phyloP scores from a whole-genome alignment of 2,113 vertebrate genomes.

The Trogon melanurus region DNA sequence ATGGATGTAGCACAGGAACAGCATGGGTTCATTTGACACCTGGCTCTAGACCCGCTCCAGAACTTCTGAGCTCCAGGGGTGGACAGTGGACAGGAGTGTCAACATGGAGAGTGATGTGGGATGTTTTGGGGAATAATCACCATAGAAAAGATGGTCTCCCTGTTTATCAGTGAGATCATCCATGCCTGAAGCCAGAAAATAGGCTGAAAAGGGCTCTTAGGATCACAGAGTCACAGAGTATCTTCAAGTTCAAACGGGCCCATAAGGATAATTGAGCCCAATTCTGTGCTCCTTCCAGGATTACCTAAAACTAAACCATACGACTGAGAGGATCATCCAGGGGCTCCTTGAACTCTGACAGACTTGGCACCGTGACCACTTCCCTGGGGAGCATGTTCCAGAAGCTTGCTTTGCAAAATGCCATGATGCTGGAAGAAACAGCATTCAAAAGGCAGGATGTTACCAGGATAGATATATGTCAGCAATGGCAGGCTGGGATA shows the following conservation, averaged over 20 bases:
- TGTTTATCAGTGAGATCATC: not conserved
- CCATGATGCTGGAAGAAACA: not conserved
- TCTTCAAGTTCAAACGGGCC: not conserved
- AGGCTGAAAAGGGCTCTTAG: not conserved
- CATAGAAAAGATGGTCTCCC: not conserved
- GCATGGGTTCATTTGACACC: not conserved
- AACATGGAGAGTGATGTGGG: not conserved
- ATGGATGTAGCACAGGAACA: not conserved
- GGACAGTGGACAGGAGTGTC: not conserved
- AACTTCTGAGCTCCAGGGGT: not conserved
- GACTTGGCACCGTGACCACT: too few relatives aligned
- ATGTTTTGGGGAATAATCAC: not conserved
- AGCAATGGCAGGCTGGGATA: not conserved
- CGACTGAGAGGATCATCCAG: too few relatives aligned
- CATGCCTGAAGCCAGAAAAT: not conserved
- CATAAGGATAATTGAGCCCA: not conserved
- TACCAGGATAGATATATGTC: not conserved
- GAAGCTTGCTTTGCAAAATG: not conserved
- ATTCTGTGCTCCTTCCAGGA: too few relatives aligned
- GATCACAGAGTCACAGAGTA: not conserved
- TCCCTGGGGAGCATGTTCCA: not conserved
- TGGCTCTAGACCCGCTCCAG: not conserved
- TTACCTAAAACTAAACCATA: too few relatives aligned
- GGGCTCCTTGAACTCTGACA: too few relatives aligned
- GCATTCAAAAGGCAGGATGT: not conserved